Evolutionary conservation across 2,113 vertebrate genomes (phyloP), one percentile per base, ranked within the genome.

Genomic region (Ctenomys sociabilis): DNA sequence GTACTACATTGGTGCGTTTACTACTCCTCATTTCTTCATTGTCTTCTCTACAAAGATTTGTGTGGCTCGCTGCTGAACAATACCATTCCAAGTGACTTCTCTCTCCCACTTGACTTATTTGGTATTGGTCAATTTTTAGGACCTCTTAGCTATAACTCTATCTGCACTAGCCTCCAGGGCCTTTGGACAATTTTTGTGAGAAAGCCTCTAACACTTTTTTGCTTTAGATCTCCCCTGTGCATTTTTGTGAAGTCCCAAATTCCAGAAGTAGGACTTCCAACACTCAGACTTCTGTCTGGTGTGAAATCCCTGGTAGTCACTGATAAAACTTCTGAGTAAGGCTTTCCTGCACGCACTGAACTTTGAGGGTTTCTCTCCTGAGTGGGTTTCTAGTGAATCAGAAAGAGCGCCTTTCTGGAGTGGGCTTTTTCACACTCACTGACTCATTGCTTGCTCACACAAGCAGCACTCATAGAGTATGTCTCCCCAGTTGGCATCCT

Each of bases 371-470:
- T 96, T 97, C 86, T 97, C 97, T 85, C 96, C 95, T 12, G 97
- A 97, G 28, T 97, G 97, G 77, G 93, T 97, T 82, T 97, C 92
- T 97, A 97, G 54, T 97, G 95, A 63, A 97, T 96, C 77, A 95
- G 94, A 63, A 97, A 96, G 0, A 94, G 95, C 1, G 96, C 96
- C 81, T 96, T 96, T 85, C 96, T 32, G 5, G 96, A 93, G n/a
- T 95, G 96, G 11, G 97, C 97, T 54, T 97, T 97, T 61, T 96
- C 95, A 87, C 96, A 96, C 6, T 96, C 91, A 0, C 13, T 19
- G 66, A 11, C 70, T 40, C n/a, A 24, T 16, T 35, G 32, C 73
- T 88, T 93, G 94, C 40, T 93, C 95, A 32, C 96, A 96, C 54
- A 97, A 97, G 57, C 70, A 83, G 32, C 98, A 96, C 26, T 90